Evolutionary conservation across 1,140 invertebrate species (phyloP).

Genomic region (Drosophila ironensis): DNA sequence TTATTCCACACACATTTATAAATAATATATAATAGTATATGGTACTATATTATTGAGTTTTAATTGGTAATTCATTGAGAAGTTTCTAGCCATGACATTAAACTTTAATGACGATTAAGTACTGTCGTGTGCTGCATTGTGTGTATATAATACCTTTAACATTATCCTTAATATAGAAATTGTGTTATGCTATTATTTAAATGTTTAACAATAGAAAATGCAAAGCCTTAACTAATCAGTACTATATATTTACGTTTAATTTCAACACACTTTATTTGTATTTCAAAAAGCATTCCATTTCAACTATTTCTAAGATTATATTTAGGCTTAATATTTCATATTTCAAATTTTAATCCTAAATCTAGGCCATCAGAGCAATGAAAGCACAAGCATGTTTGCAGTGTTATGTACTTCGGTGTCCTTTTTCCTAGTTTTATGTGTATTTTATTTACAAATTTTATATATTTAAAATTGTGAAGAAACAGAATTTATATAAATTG

Average conservation of each 20-base stretch:
- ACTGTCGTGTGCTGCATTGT: not conserved
- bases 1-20: conserved; percentile 24
- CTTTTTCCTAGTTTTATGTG: not conserved
- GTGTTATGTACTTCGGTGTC: not conserved
- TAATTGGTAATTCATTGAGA: conserved; percentile 15
- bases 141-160: not conserved
- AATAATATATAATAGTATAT: conserved; percentile 14
- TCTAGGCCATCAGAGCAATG: not conserved
- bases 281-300: conserved; percentile 18
- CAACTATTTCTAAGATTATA: not conserved
- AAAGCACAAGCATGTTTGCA: not conserved
- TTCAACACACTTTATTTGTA: conserved; percentile 37
- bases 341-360: too few relatives aligned
- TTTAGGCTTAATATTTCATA: not conserved
- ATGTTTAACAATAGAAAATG: conserved; percentile 62
- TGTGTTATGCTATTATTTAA: conserved; percentile 25
- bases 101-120: conserved; percentile 2
- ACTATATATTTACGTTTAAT: conserved; percentile 47
- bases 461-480: not conserved
- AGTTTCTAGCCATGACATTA: conserved; percentile 21
- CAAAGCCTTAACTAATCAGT: conserved; percentile 72
- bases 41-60: conserved; percentile 20
- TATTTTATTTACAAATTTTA: not conserved
- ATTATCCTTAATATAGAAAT: conserved; percentile 10
- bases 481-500: not conserved